Conservation (phyloP, 2,113 vertebrate species). For the Syrmaticus mikado region DNA sequence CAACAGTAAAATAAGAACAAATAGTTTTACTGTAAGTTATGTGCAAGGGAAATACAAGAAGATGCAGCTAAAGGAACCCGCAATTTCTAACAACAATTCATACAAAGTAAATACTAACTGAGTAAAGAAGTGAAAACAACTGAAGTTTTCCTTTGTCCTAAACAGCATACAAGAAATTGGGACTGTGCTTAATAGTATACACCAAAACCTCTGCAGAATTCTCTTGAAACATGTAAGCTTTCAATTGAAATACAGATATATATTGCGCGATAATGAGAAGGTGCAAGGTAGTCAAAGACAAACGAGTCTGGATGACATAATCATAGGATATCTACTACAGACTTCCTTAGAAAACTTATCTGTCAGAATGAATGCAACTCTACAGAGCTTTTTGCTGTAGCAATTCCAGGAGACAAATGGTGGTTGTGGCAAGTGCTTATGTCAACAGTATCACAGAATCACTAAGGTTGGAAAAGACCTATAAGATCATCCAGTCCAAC, state of each 20-base stretch:
- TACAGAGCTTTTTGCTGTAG: background rate
- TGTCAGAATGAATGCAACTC: background rate
- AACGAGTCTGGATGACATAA: background rate
- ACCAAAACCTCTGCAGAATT: conserved; percentile 7
- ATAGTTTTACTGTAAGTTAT: conserved; percentile 56
- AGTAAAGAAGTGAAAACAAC: background rate
- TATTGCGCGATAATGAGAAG: background rate
- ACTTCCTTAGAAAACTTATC: background rate
- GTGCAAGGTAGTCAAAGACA: background rate
- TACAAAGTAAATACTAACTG: conserved; percentile 53
- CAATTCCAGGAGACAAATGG: background rate
- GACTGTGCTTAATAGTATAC: background rate
- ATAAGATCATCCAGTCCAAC: too few relatives aligned
- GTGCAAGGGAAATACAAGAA: conserved; percentile 36
- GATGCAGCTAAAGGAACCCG: conserved; percentile 45
- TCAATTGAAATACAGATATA: background rate
- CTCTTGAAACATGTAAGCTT: background rate
- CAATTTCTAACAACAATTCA: conserved; percentile 35
- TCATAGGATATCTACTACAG: background rate
- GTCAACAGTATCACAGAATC: too few relatives aligned
- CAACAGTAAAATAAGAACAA: conserved; percentile 58
- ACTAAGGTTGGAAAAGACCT: too few relatives aligned
- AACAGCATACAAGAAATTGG: conserved; percentile 32
- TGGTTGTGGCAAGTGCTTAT: background rate
- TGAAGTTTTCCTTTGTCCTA: conserved; percentile 35